Evolutionary conservation across 2,888 invertebrate genomes (phyloP).

Genomic region (Calameuta idolon): DNA sequence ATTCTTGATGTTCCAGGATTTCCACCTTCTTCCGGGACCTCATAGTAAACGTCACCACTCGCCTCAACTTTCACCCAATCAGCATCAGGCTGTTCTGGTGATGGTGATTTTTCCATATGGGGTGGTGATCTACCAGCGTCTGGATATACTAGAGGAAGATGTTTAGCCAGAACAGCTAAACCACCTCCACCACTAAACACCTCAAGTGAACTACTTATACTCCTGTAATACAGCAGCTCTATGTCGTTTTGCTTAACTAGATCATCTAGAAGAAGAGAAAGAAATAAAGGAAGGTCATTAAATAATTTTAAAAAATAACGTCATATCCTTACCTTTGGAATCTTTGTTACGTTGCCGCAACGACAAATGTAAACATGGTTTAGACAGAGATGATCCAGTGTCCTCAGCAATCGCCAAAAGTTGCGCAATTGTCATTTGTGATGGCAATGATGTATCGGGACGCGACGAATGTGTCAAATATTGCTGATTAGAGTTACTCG

Average conservation of each 20-base stretch:
- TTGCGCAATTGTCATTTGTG: constrained; percentile 73
- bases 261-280: constrained; percentile 43
- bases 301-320: neutral
- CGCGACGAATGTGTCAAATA: constrained; percentile 66
- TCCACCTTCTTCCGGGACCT: constrained; percentile 71
- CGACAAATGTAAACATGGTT: constrained; percentile 67
- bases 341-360: constrained; percentile 59
- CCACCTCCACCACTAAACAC: constrained; percentile 92
- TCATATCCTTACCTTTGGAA: constrained; percentile 48
- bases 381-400: constrained; percentile 68
- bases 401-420: constrained; percentile 71
- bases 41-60: constrained; percentile 74
- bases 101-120: constrained; percentile 72
- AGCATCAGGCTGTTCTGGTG: constrained; percentile 68
- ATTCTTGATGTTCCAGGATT: constrained; percentile 67
- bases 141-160: constrained; percentile 89
- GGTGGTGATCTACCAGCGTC: constrained; percentile 72
- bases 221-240: constrained; percentile 51
- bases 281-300: neutral
- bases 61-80: constrained; percentile 76
- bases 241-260: constrained; percentile 46
- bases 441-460: constrained; percentile 69
- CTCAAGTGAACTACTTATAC: constrained; percentile 75
- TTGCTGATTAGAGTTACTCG: constrained; percentile 61
- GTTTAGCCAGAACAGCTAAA: constrained; percentile 87